Evolutionary conservation across 2,797 vertebrate genomes (phyloP).

Genomic region (Spea hammondii): DNA sequence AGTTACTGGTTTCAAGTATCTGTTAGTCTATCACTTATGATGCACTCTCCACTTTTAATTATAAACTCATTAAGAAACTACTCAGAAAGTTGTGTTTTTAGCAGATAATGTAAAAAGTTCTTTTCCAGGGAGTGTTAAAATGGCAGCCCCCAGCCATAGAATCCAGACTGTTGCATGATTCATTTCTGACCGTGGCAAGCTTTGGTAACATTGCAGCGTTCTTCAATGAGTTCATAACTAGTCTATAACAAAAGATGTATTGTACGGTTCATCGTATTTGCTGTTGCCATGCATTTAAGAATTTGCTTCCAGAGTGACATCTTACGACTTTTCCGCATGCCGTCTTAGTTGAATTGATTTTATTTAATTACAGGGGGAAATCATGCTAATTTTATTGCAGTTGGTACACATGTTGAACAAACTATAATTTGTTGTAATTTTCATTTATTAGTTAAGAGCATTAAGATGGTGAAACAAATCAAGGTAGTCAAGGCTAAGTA

Average conservation of each 20-base stretch:
- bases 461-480: not conserved
- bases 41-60: too few relatives aligned
- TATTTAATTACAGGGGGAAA: constrained; percentile 7
- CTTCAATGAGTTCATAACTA: not conserved
- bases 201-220: not conserved
- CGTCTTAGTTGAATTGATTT: constrained; percentile 30
- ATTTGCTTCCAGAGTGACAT: constrained; percentile 32
- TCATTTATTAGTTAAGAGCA: not conserved
- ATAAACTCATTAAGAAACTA: too few relatives aligned
- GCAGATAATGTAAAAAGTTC: not conserved
- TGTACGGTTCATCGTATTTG: constrained; percentile 15
- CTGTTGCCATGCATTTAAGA: constrained; percentile 24
- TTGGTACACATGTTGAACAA: not conserved
- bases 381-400: constrained; percentile 15
- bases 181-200: not conserved
- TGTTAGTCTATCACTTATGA: too few relatives aligned
- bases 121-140: not conserved
- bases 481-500: too few relatives aligned
- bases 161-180: not conserved
- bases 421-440: not conserved
- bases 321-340: constrained; percentile 29
- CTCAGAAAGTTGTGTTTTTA: too few relatives aligned
- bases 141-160: constrained; percentile 5
- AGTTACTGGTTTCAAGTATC: too few relatives aligned
- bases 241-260: constrained; percentile 22